Evolutionary conservation across 2,888 invertebrate species (phyloP).

Genomic region (Tiliacea citrago): DNA sequence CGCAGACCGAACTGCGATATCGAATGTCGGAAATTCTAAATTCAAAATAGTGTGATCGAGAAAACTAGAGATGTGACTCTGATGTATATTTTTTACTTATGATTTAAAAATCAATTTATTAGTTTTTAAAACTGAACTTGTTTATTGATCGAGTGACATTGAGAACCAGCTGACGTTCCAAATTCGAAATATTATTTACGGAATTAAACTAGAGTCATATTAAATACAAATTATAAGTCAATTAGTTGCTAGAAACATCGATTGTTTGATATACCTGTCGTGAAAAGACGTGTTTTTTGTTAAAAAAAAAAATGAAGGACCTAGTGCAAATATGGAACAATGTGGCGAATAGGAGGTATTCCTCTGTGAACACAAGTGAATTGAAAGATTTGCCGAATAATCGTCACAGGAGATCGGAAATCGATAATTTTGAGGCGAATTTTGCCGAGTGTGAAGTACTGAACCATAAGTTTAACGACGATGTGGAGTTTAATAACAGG

Average conservation of each 20-base stretch:
- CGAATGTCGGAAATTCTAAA: constrained; percentile 14
- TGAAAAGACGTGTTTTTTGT: constrained; percentile 56
- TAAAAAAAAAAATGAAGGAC: constrained; percentile 90
- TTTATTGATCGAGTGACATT: constrained; percentile 51
- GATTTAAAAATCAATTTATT: not conserved
- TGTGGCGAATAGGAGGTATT: constrained; percentile 89
- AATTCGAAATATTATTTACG: constrained; percentile 46
- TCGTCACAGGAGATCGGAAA: constrained; percentile 77
- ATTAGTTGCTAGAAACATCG: constrained; percentile 61
- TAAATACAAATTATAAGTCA: constrained; percentile 66
- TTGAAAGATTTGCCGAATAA: constrained; percentile 80
- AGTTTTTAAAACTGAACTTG: constrained; percentile 2
- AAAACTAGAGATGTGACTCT: constrained; percentile 50
- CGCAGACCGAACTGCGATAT: constrained; percentile 25
- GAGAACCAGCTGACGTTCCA: constrained; percentile 40
- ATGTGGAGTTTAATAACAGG: constrained; percentile 80
- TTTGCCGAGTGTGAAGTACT: constrained; percentile 83
- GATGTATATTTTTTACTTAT: not conserved
- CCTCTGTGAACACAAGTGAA: constrained; percentile 87
- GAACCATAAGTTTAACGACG: constrained; percentile 80
- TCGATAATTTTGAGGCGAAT: constrained; percentile 81
- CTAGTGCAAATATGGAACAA: constrained; percentile 91
- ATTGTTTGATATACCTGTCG: constrained; percentile 39
- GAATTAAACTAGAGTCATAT: constrained; percentile 60
- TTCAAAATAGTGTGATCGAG: constrained; percentile 10